Conservation (phyloP, 2,888 invertebrate genomes). For the Cepaea hortensis region DNA sequence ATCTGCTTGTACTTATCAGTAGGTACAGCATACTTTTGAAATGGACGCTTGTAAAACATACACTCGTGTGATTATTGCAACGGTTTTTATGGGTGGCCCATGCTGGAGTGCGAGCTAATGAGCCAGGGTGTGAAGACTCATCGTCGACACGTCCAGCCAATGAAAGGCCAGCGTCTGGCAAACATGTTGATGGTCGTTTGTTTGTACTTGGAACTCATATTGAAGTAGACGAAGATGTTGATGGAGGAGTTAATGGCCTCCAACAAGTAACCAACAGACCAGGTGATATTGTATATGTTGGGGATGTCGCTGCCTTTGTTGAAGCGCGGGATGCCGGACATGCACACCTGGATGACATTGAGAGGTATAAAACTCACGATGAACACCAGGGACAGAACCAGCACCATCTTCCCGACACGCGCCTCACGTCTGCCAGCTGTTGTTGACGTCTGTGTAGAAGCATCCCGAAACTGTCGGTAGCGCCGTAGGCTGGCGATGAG, state of each 20-base stretch:
- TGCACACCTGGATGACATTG: slow-evolving; percentile 11
- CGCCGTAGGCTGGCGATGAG: background rate
- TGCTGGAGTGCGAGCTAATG: too few relatives aligned
- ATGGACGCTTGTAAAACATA: too few relatives aligned
- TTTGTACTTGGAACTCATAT: slow-evolving; percentile 8
- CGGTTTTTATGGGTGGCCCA: too few relatives aligned
- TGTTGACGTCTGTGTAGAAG: background rate
- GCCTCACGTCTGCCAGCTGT: background rate
- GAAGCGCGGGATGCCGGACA: background rate
- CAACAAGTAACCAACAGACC: slow-evolving; percentile 9
- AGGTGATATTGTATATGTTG: slow-evolving; percentile 8
- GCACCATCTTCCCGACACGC: slow-evolving; percentile 2
- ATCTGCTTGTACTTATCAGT: too few relatives aligned
- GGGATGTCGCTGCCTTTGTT: slow-evolving; percentile 18
- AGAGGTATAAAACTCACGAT: slow-evolving; percentile 18
- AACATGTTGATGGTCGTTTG: background rate
- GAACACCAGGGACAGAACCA: slow-evolving; percentile 3
- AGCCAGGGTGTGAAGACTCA: too few relatives aligned
- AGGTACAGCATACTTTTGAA: too few relatives aligned
- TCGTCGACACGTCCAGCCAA: too few relatives aligned
- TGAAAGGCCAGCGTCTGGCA: background rate
- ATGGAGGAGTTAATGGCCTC: background rate
- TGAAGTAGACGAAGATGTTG: slow-evolving; percentile 20
- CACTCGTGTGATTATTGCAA: too few relatives aligned
- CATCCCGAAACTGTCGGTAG: background rate